Conservation (phyloP, 2,888 invertebrate genomes). For the Phortica magna region DNA sequence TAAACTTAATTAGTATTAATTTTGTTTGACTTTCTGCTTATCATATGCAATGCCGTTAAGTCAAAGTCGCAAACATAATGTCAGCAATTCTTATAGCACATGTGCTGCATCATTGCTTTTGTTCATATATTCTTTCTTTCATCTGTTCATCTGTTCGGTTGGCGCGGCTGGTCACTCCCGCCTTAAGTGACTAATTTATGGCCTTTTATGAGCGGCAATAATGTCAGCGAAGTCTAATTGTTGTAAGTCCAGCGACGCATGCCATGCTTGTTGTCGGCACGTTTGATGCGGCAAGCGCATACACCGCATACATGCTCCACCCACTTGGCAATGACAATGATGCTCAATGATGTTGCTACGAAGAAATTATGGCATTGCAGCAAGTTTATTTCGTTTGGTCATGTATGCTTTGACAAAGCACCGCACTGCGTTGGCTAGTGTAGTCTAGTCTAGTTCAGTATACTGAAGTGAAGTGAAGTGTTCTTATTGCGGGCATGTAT, state of each 20-base stretch:
- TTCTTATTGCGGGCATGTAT: neutral
- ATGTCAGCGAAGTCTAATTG: conserved; percentile 29
- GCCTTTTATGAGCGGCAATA: conserved; percentile 63
- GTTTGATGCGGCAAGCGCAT: too few relatives aligned
- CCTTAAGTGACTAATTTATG: conserved; percentile 71
- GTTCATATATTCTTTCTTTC: neutral
- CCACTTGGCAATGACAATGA: neutral
- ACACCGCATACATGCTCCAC: neutral
- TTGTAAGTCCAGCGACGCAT: neutral
- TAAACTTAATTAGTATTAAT: too few relatives aligned
- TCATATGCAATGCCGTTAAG: too few relatives aligned
- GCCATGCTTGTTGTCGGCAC: neutral
- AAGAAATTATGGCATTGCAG: conserved; percentile 1
- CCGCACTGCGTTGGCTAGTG: neutral
- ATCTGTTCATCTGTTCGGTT: neutral
- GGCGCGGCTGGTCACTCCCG: conserved; percentile 35
- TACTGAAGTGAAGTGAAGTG: neutral
- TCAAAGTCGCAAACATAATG: neutral
- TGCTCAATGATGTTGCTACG: too few relatives aligned
- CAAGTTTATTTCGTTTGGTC: neutral
- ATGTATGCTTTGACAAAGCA: too few relatives aligned
- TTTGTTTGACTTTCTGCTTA: too few relatives aligned
- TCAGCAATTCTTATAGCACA: neutral
- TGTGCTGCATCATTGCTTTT: neutral
- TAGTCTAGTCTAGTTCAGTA: neutral